Evolutionary conservation across 2,888 invertebrate genomes (phyloP), one percentile per base, ranked within the genome.

Genomic region (Thalpophila matura): DNA sequence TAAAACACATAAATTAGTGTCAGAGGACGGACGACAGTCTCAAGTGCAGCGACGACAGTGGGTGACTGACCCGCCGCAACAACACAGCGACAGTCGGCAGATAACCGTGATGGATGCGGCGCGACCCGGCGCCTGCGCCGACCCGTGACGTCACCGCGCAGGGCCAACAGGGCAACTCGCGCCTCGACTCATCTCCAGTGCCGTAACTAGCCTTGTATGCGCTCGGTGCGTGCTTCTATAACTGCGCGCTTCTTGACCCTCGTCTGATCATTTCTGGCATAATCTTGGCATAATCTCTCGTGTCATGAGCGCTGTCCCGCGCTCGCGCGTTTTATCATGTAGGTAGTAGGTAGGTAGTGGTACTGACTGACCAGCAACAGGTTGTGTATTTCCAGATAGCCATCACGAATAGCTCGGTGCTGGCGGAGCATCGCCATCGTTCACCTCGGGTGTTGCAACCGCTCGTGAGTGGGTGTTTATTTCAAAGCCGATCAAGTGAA

Each of bases 31-130:
- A 16, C 26, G 18, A n/a, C 27, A 12, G 18, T 14, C 27, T 42
- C 40, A 29, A 35, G 33, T 40, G 14, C 27, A 24, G 45, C 42
- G n/a, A n/a, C 16, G 40, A 10, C 43, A 0, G 6, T 18, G 40
- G 61, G 61, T 61, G 27, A 72, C 42, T 74, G 62, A 62, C 70
- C 71, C 49, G 45, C 69, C 74, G 14, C 57, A 57, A 57, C 51
- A n/a, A 14, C 35, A n/a, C 12, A 26, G 26, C 26, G 43, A n/a
- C 43, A 14, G 26, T 29, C 9, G 31, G 31, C 58, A 42, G 42
- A 67, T 56, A 67, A n/a, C 12, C n/a, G 33, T n/a, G 56, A 45
- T 16, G 26, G 5, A 45, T 12, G 43, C 20, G 40, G 12, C 14
- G 16, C 16, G 27, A 14, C 14, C 18, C 42, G n/a, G n/a, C n/a